Base-by-base conservation (phyloP, 1,140 invertebrate species). In the Ruditapes philippinarum region DNA sequence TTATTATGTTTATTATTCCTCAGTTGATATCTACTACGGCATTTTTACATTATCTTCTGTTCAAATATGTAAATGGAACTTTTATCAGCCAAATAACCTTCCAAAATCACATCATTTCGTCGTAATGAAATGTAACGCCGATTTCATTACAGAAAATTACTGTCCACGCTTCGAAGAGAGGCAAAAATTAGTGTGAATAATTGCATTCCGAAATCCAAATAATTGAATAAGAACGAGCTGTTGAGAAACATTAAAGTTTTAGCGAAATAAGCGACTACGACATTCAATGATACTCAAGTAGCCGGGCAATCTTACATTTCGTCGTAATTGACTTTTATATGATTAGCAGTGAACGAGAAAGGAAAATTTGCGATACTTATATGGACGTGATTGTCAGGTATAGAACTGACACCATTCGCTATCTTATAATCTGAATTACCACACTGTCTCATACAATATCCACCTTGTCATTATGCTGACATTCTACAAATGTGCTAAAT, bases 141-240 rank as follows among this genome's bases (percentile, higher is more conserved):
- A 70, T 70, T 70, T 70, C 65, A 70, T 70, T 70, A 70, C 65
- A 25, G 14, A 38, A 38, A 70, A 70, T 70, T 70, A 70, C 65
- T 28, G 25, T n/a, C 65, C 33, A 40, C 22, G 33, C 65, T 70
- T 70, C n/a, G 33, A 33, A 70, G 19, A 38, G 33, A 70, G 65
- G 4, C 31, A 70, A 22, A 70, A 36, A 70, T 70, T 70, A 38
- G 65, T 12, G 65, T 17, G 65, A 40, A 70, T 70, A 70, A 70
- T 70, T 70, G 65, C 36, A 70, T 70, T 70, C 65, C 65, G 65
- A 70, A 70, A 70, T 70, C 65, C 65, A 70, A 70, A 70, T 70
- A 70, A 70, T 70, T 70, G 65, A 70, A 70, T 70, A 70, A 70
- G 65, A 70, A 70, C 65, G 65, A 70, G 65, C 33, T 70, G 65